Percentiles rank a stretch among this genome's conserved stretches.
These are phyloP conservation scores for Delia radicum DNA, from an alignment of 1,140 invertebrate genomes.

Conservation along the genomic window DNA sequence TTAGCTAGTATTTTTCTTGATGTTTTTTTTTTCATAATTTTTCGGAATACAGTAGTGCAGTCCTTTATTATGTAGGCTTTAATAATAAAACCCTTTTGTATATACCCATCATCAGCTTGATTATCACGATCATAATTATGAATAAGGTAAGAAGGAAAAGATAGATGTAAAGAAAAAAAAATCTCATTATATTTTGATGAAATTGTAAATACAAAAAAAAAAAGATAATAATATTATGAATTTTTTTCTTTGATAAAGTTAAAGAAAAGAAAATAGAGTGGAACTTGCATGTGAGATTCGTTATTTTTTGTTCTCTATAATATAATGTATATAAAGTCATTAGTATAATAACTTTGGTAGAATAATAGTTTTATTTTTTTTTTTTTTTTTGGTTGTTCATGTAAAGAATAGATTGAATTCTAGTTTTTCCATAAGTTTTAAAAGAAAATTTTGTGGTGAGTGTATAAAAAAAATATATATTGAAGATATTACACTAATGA, in stretches of 20 bases:
- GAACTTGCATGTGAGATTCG: no score
- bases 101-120: background rate
- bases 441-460: no score
- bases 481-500: no score
- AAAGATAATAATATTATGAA: background rate
- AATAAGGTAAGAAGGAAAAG: background rate
- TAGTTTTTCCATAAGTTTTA: no score
- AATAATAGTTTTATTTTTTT: no score
- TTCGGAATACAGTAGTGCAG: background rate
- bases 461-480: no score
- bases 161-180: background rate
- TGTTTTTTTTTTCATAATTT: background rate
- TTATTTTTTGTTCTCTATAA: background rate
- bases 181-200: background rate
- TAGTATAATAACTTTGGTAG: background rate
- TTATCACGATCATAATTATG: conserved; percentile 1
- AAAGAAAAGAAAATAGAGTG: no score
- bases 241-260: background rate
- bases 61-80: background rate
- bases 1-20: background rate
- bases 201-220: background rate
- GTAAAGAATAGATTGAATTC: no score
- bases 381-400: no score
- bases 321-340: background rate
- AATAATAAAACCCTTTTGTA: background rate